Evolutionary conservation across 2,113 vertebrate species (phyloP), one percentile per base, ranked within the genome.

Genomic region (Aix galericulata): DNA sequence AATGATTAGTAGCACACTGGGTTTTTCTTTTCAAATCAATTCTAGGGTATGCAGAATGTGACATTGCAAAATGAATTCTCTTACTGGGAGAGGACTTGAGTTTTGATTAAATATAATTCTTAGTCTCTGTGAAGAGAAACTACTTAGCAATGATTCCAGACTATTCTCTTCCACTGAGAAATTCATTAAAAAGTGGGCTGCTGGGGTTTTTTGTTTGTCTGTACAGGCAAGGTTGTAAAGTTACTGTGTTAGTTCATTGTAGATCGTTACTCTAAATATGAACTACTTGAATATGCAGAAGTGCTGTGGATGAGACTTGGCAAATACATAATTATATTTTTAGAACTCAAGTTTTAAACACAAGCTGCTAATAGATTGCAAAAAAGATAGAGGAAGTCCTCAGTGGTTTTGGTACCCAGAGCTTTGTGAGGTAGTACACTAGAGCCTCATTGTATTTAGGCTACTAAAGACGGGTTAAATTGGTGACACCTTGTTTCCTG

Each of bases 1-100:
- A 4, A 0, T 52, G 27, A 34, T 25, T 29, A 71, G 40, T n/a
- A n/a, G 38, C 32, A 18, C 0, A 0, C 26, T 46, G 64, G 14
- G 20, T 42, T n/a, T 52, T 52, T 71, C 42, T 64, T 85, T 69
- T 32, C 20, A 27, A 29, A 62, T 38, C 23, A 7, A 8, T 73
- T 76, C 15, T 56, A 14, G 27, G 23, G 14, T 60, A 25, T 15
- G 62, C 36, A 69, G 46, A 58, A 46, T 5, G 1, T 69, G 62
- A 20, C 38, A 10, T 15, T 53, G 55, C 59, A 71, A 74, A 91
- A 60, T 12, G 16, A 36, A 11, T 76, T 42, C 9, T 81, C 74
- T 46, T 46, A 32, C 48, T 48, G 38, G 56, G 9, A 22, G 46
- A 55, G 48, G 29, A 67, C 40, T 78, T 55, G 0, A 8, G 22